A percentile compares a stretch with the other conserved stretches of the same genome.
phyloP scores from a whole-genome alignment of 1,140 invertebrate genomes.

The Bombus affinis region DNA sequence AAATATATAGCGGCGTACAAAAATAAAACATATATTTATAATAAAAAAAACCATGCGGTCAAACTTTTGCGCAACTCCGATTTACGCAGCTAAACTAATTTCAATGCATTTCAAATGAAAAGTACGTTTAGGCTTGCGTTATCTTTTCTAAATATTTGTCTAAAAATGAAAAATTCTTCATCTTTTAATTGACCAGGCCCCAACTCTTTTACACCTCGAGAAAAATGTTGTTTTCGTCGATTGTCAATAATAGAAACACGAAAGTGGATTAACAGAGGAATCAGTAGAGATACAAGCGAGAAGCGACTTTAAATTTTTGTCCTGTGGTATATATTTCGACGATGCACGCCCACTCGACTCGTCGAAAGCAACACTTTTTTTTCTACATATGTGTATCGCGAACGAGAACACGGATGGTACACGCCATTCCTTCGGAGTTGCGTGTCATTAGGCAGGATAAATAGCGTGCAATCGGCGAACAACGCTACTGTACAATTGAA shows the following conservation, averaged over 20 bases:
- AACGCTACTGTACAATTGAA: constrained; percentile 6
- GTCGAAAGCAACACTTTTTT: background rate
- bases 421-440: background rate
- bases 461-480: background rate
- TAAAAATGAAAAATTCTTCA: background rate
- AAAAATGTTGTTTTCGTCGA: too few species aligned
- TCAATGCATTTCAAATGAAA: too few species aligned
- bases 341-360: background rate
- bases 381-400: background rate
- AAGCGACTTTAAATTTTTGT: background rate
- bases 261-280: background rate
- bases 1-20: too few species aligned
- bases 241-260: too few species aligned
- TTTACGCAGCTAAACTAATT: too few species aligned
- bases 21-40: too few species aligned
- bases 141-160: too few species aligned
- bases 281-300: background rate
- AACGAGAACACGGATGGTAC: background rate
- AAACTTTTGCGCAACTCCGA: too few species aligned
- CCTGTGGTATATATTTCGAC: background rate
- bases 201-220: too few species aligned
- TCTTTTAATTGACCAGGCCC: accelerated
- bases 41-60: too few species aligned
- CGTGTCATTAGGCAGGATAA: constrained; percentile 4
- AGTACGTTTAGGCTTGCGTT: too few species aligned